Conservation (phyloP, 2,797 vertebrate species). For the Hafferia zeledoni region DNA sequence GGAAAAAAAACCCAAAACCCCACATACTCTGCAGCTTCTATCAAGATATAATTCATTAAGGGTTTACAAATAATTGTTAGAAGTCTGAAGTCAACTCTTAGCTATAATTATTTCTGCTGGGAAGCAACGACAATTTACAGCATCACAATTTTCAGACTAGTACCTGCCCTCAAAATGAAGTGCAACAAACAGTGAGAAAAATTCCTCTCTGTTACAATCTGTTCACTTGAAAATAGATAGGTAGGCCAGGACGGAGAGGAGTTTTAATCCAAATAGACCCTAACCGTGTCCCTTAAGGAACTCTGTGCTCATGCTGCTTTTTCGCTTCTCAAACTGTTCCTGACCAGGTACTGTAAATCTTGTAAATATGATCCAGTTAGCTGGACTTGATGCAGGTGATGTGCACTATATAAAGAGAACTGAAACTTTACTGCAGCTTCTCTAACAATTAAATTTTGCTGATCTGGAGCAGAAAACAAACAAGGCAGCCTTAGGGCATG, state of each 20-base stretch:
- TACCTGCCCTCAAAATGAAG: neutral
- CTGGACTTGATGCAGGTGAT: neutral
- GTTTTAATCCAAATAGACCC: neutral
- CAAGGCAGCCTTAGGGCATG: neutral
- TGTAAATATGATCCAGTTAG: neutral
- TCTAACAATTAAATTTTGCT: neutral
- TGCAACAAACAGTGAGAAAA: neutral
- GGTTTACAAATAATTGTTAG: neutral
- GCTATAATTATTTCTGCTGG: neutral
- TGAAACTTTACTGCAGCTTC: neutral
- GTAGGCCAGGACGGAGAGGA: neutral
- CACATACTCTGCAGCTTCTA: neutral
- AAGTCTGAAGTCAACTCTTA: neutral
- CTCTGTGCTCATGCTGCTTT: neutral
- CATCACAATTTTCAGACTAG: neutral
- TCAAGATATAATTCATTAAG: neutral
- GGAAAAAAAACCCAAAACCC: fast-evolving
- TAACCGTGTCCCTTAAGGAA: neutral
- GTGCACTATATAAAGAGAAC: neutral
- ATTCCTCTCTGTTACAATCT: neutral
- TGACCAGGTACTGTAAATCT: neutral
- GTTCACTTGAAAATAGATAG: neutral
- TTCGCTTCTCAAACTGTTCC: neutral
- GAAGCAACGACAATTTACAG: neutral
- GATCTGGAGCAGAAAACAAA: neutral